Conservation (phyloP, 2,888 invertebrate genomes). For the Hemistola chrysoprasaria region DNA sequence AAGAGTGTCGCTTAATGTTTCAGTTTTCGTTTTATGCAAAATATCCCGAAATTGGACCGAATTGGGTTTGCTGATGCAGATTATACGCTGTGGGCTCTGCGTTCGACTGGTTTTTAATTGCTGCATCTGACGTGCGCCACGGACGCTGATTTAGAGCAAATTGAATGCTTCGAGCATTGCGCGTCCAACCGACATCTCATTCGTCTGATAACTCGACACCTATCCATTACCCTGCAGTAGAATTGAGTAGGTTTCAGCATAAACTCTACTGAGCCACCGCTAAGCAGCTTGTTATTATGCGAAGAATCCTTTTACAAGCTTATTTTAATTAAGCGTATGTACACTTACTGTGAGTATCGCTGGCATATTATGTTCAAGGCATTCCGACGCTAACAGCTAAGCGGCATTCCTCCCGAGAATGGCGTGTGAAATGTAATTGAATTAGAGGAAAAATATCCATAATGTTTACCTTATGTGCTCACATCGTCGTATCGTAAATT, state of each 20-base stretch:
- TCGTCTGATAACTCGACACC: constrained; percentile 48
- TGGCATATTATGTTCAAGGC: constrained; percentile 37
- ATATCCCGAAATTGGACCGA: constrained; percentile 48
- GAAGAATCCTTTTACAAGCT: constrained; percentile 41
- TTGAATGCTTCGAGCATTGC: constrained; percentile 60
- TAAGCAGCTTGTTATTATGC: constrained; percentile 45
- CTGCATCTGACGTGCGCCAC: constrained; percentile 42
- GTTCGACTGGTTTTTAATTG: constrained; percentile 65
- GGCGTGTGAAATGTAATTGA: constrained; percentile 34
- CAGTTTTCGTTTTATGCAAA: constrained; percentile 33
- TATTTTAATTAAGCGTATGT: constrained; percentile 36
- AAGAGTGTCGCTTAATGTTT: constrained; percentile 35
- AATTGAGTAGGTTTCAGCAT: constrained; percentile 43
- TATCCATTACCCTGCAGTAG: constrained; percentile 59
- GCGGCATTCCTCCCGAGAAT: constrained; percentile 25
- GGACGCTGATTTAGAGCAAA: constrained; percentile 66
- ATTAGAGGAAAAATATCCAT: constrained; percentile 14
- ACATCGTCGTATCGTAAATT: constrained; percentile 44
- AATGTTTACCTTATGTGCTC: constrained; percentile 14
- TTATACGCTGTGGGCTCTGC: constrained; percentile 55
- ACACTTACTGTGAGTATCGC: constrained; percentile 31
- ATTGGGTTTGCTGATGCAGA: constrained; percentile 55
- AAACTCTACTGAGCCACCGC: constrained; percentile 33
- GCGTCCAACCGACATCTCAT: constrained; percentile 52
- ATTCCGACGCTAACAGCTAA: constrained; percentile 28